Conservation (phyloP, 1,140 invertebrate species). For the Ditylenchus dipsaci region DNA sequence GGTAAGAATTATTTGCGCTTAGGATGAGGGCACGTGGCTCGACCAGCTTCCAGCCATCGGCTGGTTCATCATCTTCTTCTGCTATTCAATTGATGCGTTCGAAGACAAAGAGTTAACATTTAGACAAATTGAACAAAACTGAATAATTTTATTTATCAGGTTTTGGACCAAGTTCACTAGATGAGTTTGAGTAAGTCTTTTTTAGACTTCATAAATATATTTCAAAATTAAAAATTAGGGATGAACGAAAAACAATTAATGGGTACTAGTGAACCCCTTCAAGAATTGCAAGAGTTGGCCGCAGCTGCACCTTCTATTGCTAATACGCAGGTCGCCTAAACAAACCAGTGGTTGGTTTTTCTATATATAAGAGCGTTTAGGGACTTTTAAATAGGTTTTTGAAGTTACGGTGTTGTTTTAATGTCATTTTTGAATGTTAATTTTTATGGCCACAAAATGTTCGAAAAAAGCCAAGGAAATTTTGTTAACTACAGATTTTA, state of each 20-base stretch:
- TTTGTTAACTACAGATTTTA: too few species aligned
- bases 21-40: conserved; percentile 20
- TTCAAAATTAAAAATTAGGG: not conserved
- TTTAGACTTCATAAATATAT: not conserved
- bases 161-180: not conserved
- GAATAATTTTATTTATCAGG: too few species aligned
- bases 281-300: not conserved
- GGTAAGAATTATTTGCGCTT: too few species aligned
- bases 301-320: not conserved
- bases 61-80: not conserved
- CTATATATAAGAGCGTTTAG: not conserved
- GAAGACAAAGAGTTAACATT: conserved; percentile 10
- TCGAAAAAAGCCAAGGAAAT: too few species aligned
- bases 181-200: conserved; percentile 1
- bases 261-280: not conserved
- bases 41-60: conserved; percentile 1
- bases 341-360: conserved; percentile 3
- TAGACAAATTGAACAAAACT: conserved; percentile 10
- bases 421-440: too few species aligned
- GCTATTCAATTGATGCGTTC: not conserved
- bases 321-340: not conserved
- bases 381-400: too few species aligned
- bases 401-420: too few species aligned
- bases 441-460: too few species aligned
- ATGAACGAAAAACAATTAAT: not conserved